Conservation (phyloP, 2,113 vertebrate species). For the Patagioenas fasciata region DNA sequence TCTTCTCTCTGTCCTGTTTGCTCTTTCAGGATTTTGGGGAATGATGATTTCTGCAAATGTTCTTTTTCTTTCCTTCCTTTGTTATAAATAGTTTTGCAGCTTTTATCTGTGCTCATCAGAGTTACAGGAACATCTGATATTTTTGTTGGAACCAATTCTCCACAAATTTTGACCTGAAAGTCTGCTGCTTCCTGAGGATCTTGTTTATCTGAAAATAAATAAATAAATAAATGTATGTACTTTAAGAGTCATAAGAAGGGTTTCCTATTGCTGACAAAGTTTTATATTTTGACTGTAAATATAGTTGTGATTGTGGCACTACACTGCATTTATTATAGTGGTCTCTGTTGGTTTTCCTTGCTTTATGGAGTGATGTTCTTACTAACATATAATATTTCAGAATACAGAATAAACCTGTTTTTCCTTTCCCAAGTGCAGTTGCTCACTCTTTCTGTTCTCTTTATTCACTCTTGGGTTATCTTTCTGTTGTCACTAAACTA, state of each 20-base stretch:
- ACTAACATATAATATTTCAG: neutral
- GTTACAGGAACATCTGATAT: neutral
- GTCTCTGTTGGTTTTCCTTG: neutral
- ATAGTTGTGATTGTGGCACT: neutral
- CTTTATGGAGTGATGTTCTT: neutral
- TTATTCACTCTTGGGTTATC: neutral
- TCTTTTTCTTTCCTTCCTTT: constrained; percentile 12
- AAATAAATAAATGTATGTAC: neutral
- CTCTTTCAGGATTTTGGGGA: neutral
- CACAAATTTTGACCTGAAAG: neutral
- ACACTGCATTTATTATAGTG: neutral
- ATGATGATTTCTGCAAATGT: neutral
- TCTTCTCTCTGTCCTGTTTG: neutral
- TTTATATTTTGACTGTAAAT: neutral
- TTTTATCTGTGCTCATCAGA: neutral
- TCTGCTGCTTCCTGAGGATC: neutral
- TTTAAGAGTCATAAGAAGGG: neutral
- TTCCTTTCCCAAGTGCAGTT: neutral
- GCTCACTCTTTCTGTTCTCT: neutral
- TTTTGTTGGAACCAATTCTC: neutral
- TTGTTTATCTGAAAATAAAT: neutral
- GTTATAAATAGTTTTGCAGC: neutral
- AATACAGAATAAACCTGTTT: neutral
- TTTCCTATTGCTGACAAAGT: neutral
- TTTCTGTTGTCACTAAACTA: neutral